These are phyloP conservation scores for Heliothis peltigera DNA, from an alignment of 2,888 invertebrate genomes.

Conservation along the genomic window DNA sequence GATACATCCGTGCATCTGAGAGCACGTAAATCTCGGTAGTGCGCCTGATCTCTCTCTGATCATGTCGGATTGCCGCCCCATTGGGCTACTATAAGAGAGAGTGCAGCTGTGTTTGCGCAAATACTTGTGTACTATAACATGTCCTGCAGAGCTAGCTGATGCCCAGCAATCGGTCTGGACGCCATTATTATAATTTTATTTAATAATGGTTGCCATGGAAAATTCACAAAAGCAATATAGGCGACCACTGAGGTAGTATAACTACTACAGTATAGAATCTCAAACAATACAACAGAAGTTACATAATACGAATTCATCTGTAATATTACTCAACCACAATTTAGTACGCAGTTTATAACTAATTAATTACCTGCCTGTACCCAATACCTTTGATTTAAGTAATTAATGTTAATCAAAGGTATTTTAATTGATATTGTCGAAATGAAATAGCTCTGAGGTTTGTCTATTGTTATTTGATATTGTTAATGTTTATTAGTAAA, in stretches of 20 bases:
- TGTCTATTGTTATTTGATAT: conserved; percentile 1
- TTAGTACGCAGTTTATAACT: conserved; percentile 1
- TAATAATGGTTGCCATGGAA: no score
- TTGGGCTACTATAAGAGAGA: no score
- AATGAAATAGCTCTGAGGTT: conserved; percentile 11
- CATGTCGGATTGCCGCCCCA: no score
- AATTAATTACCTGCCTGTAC: conserved; percentile 35
- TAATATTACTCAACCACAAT: conserved; percentile 5
- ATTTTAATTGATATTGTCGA: conserved; percentile 20
- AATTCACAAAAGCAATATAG: no score
- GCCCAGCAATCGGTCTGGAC: no score
- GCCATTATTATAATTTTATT: no score
- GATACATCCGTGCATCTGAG: no score
- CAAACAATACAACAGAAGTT: conserved; percentile 1
- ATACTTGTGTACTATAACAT: no score
- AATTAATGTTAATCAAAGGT: conserved; percentile 36
- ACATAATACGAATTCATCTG: conserved; percentile 3
- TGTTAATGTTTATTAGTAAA: not conserved
- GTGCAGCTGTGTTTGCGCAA: no score
- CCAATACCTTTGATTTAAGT: conserved; percentile 37
- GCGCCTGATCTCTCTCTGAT: no score
- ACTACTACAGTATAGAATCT: not conserved
- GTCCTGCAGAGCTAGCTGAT: no score
- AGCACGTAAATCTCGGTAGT: no score
- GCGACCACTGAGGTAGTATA: not conserved